Percentiles rank a stretch among this genome's conserved stretches.
phyloP scores from a whole-genome alignment of 2,113 vertebrate species.

The Gobius niger region DNA sequence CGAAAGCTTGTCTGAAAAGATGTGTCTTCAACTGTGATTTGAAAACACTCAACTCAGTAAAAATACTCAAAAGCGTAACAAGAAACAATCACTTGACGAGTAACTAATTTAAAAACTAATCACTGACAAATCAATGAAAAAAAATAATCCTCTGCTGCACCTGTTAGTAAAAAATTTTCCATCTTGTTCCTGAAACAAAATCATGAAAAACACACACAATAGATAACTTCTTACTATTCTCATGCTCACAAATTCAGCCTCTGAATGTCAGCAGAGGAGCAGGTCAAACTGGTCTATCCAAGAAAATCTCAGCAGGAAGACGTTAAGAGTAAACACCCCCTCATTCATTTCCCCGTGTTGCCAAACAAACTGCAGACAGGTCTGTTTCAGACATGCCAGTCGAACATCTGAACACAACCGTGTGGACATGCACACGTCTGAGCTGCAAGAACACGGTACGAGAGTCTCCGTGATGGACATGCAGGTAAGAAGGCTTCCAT shows the following conservation, averaged over 20 bases:
- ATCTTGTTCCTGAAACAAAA: no score
- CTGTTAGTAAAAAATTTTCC: no score
- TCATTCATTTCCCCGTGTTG: conserved; percentile 21
- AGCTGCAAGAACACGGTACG: not conserved
- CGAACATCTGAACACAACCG: not conserved
- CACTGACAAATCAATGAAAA: no score
- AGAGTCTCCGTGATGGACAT: conserved; percentile 25
- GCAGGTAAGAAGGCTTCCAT: conserved; percentile 48
- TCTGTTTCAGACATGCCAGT: conserved; percentile 17
- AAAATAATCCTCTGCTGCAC: no score
- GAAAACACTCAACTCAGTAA: no score
- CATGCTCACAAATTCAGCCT: conserved; percentile 15
- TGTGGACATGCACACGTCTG: not conserved
- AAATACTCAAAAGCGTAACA: no score
- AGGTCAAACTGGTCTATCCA: conserved; percentile 59
- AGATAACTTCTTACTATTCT: not conserved
- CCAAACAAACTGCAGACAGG: conserved; percentile 36
- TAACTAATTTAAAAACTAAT: no score
- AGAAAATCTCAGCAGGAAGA: conserved; percentile 46
- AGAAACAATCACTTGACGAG: no score
- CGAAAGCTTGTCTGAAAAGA: no score
- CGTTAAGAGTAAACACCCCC: conserved; percentile 36
- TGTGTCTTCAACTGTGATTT: no score
- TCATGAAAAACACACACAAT: not conserved
- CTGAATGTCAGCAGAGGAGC: conserved; percentile 24